Evolutionary conservation across 2,113 vertebrate species (phyloP).

Genomic region (Suricata suricatta): DNA sequence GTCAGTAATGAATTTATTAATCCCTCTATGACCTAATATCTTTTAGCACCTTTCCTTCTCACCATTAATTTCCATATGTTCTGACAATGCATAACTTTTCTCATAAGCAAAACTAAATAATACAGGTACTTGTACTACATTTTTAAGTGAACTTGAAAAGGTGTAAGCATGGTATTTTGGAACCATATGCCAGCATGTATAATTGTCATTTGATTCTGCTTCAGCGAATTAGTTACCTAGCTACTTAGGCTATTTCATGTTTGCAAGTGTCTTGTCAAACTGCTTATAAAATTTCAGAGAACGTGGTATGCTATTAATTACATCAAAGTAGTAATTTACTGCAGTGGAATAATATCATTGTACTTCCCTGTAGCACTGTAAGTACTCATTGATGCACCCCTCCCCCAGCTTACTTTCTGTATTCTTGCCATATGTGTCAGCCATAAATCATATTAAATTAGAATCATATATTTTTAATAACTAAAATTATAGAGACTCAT

Average conservation of each 20-base stretch:
- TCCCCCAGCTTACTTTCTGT: neutral
- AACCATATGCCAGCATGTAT: neutral
- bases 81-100: neutral
- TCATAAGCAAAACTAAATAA: neutral
- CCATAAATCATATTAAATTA: conserved; percentile 1
- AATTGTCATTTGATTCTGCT: conserved; percentile 14
- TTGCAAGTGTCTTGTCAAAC: conserved; percentile 35
- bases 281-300: conserved; percentile 37
- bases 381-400: neutral
- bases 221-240: conserved; percentile 4
- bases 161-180: conserved; percentile 1
- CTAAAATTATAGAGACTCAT: neutral
- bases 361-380: neutral
- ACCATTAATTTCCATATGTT: neutral
- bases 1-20: neutral
- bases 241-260: conserved; percentile 24
- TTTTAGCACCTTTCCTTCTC: neutral
- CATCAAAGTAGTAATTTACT: conserved; percentile 34
- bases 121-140: neutral
- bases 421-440: neutral
- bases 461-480: conserved; percentile 5
- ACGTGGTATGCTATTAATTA: conserved; percentile 17
- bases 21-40: neutral
- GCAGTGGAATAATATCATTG: neutral
- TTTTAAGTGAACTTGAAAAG: conserved; percentile 16